A percentile compares a stretch with the other conserved stretches of the same genome.
phyloP scores from a whole-genome alignment of 2,888 invertebrate genomes.

The Muschampia plurimacula region DNA sequence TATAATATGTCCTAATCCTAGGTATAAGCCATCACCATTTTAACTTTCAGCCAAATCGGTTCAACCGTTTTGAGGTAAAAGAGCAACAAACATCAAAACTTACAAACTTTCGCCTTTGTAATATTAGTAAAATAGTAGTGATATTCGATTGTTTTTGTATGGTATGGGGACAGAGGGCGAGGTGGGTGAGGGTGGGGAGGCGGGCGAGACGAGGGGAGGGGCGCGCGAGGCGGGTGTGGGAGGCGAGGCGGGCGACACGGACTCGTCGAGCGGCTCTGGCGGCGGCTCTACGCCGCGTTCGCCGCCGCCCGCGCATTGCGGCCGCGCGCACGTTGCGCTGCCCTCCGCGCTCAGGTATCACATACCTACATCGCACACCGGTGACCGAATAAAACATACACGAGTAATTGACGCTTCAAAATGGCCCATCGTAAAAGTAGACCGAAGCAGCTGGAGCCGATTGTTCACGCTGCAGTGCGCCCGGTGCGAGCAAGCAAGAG shows the following conservation, averaged over 20 bases:
- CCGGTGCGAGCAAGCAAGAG: too few relatives aligned
- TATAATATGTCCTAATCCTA: too few relatives aligned
- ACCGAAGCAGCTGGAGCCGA: too few relatives aligned
- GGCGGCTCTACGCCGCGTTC: slow-evolving; percentile 70
- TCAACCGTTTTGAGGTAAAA: too few relatives aligned
- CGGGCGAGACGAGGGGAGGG: background rate
- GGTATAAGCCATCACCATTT: too few relatives aligned
- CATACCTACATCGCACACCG: background rate
- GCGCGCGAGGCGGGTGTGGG: slow-evolving; percentile 47
- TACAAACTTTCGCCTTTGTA: too few relatives aligned
- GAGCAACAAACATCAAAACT: too few relatives aligned
- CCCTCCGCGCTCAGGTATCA: slow-evolving; percentile 70
- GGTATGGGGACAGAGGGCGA: background rate
- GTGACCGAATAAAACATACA: background rate
- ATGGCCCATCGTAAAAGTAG: too few relatives aligned
- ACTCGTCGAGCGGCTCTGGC: slow-evolving; percentile 77
- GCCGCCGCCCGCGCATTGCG: slow-evolving; percentile 62
- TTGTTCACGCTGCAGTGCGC: too few relatives aligned
- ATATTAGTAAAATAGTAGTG: too few relatives aligned
- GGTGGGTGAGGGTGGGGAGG: background rate
- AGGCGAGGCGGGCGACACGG: slow-evolving; percentile 77
- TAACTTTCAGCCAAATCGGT: too few relatives aligned
- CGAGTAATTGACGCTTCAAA: background rate
- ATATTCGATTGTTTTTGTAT: background rate
- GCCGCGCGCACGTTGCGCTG: slow-evolving; percentile 69